Base-by-base conservation (phyloP, 2,797 vertebrate species). In the Denticeps clupeoides region DNA sequence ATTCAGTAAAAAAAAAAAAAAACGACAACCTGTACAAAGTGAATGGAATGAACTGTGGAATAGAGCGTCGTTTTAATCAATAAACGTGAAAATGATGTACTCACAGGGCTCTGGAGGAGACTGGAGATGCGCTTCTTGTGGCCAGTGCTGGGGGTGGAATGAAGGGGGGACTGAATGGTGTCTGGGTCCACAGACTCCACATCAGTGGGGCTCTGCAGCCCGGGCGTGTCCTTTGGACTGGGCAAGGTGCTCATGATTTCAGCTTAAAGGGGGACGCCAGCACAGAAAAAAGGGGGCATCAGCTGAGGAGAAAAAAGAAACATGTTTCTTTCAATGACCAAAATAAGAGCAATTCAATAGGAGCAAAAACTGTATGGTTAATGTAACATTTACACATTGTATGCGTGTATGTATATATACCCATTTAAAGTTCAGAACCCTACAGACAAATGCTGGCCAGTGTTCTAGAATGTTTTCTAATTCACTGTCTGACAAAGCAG, bases 61-160 rank as follows among this genome's bases (percentile, higher is more conserved):
- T n/a, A n/a, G n/a, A n/a, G n/a, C n/a, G n/a, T n/a, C n/a, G n/a
- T n/a, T n/a, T n/a, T n/a, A n/a, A n/a, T n/a, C n/a, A n/a, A n/a
- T 11, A 28, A 27, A 28, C 27, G 28, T 11, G 4, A 10, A 11
- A 11, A 9, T 10, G 1, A 33, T 33, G 11, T n/a, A 63, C 88
- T 87, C 70, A 94, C 92, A 2, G 91, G 91, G 68, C 92, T 96
- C 70, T 91, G 87, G 23, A 96, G 77, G 51, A 96, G 89, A 74
- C 88, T 88, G 70, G 89, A 91, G 51, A 93, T 88, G 1, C 85
- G 78, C 51, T 93, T 91, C 75, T 90, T 93, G 58, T 89, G 86
- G 58, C 85, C 72, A 37, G 82, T 85, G 60, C 87, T 79, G 2
- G 90, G 71, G 32, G 82, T 82, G 73, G 86, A 77, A 63, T 79